phyloP scores from a whole-genome alignment of 2,113 vertebrate species.

The Muscicapa adusta region DNA sequence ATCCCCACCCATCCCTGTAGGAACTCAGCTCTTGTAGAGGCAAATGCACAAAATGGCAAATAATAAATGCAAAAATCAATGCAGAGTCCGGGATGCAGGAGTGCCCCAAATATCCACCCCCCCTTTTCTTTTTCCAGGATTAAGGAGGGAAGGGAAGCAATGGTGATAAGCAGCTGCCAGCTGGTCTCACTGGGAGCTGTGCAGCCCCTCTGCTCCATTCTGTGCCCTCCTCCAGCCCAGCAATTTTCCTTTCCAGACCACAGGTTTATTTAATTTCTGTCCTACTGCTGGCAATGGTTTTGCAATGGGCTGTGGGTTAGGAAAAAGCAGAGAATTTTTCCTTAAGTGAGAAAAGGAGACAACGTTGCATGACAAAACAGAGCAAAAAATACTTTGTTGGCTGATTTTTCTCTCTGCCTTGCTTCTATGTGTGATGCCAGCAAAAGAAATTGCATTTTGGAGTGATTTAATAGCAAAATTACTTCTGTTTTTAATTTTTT shows the following conservation, averaged over 20 bases:
- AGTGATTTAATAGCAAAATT: constrained; percentile 2
- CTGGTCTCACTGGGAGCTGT: background rate
- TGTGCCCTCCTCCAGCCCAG: background rate
- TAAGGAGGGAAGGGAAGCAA: background rate
- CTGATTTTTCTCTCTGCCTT: background rate
- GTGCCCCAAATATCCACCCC: background rate
- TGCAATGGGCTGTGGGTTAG: background rate
- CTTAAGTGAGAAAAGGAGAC: background rate
- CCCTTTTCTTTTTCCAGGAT: background rate
- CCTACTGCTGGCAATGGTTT: background rate
- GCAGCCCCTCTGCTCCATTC: background rate
- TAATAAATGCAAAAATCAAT: background rate
- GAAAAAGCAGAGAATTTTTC: constrained; percentile 38
- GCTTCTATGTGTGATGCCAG: background rate
- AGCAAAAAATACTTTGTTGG: background rate
- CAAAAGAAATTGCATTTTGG: background rate
- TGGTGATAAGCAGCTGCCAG: fast-evolving
- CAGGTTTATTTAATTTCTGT: background rate
- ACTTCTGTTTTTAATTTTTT: background rate
- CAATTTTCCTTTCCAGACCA: background rate
- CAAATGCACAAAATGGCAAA: background rate
- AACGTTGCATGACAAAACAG: background rate
- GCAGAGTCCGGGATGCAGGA: background rate
- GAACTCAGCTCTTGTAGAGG: background rate
- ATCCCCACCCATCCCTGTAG: fast-evolving